Conservation (phyloP, 2,888 invertebrate species). For the Anagyrus pseudococci region DNA sequence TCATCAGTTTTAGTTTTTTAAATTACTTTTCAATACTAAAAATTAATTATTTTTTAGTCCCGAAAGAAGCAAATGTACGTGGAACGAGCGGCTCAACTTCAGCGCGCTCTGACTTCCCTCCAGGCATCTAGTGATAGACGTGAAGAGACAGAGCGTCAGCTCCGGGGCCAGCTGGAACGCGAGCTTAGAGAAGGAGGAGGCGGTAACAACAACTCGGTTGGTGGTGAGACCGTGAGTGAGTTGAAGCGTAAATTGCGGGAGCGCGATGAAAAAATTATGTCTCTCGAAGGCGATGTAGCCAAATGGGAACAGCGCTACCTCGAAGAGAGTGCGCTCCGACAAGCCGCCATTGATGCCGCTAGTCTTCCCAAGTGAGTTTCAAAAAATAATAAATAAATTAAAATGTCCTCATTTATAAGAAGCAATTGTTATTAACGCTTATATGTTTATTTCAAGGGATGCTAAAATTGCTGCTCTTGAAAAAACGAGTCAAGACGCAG, state of each 20-base stretch:
- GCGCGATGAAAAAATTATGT: conserved; percentile 75
- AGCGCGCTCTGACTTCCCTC: conserved; percentile 80
- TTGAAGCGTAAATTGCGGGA: conserved; percentile 72
- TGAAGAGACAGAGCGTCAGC: conserved; percentile 84
- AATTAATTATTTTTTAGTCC: too few species aligned
- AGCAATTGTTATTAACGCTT: too few species aligned
- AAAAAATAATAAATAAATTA: conserved; percentile 3
- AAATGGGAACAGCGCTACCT: conserved; percentile 88
- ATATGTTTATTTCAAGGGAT: conserved; percentile 66
- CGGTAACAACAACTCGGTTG: conserved; percentile 59
- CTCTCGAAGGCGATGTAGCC: conserved; percentile 80
- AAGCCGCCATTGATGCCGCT: conserved; percentile 83
- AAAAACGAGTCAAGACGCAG: conserved; percentile 83
- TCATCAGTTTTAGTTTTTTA: conserved; percentile 12
- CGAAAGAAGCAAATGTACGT: conserved; percentile 86
- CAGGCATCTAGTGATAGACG: conserved; percentile 85
- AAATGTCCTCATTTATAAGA: too few species aligned
- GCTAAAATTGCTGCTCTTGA: conserved; percentile 85
- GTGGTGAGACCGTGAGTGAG: conserved; percentile 68
- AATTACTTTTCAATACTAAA: too few species aligned
- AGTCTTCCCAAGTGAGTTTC: conserved; percentile 58
- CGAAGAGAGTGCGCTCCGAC: conserved; percentile 80
- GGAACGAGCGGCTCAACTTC: conserved; percentile 83
- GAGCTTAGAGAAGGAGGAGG: conserved; percentile 71
- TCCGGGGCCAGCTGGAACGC: conserved; percentile 83